These are phyloP conservation scores for Brotula barbata DNA, from an alignment of 2,797 vertebrate genomes.

Conservation along the genomic window DNA sequence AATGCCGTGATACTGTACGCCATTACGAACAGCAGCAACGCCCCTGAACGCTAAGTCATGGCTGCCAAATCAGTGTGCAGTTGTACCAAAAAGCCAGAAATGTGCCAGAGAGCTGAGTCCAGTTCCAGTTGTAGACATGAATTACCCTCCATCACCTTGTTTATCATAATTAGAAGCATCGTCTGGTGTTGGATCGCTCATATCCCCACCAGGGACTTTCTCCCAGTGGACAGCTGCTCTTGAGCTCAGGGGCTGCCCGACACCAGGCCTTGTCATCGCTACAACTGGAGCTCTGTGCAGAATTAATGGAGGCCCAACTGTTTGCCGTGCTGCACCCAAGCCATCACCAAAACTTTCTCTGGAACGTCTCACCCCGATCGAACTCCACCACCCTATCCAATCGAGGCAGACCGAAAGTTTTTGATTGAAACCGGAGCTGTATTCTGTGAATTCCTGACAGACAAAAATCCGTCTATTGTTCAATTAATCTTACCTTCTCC, in stretches of 20 bases:
- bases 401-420: not conserved
- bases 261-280: constrained; percentile 20
- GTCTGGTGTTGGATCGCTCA: constrained; percentile 14
- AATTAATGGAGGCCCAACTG: constrained; percentile 31
- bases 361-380: not conserved
- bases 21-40: too few species aligned
- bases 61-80: constrained; percentile 20
- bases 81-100: constrained; percentile 11
- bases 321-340: constrained; percentile 23
- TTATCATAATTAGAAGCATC: constrained; percentile 10
- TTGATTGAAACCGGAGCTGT: not conserved
- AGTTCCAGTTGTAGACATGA: constrained; percentile 4
- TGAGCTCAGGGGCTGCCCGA: constrained; percentile 25
- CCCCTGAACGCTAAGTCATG: not conserved
- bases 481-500: not conserved
- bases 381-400: not conserved
- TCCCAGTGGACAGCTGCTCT: constrained; percentile 35
- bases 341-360: not conserved
- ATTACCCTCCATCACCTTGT: constrained; percentile 22
- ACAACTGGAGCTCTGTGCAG: constrained; percentile 23
- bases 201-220: constrained; percentile 11
- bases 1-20: too few species aligned
- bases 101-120: constrained; percentile 13
- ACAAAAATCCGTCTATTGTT: too few species aligned
- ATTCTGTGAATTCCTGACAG: too few species aligned